phyloP scores from a whole-genome alignment of 2,797 vertebrate species.

The Dicrostonyx torquatus region DNA sequence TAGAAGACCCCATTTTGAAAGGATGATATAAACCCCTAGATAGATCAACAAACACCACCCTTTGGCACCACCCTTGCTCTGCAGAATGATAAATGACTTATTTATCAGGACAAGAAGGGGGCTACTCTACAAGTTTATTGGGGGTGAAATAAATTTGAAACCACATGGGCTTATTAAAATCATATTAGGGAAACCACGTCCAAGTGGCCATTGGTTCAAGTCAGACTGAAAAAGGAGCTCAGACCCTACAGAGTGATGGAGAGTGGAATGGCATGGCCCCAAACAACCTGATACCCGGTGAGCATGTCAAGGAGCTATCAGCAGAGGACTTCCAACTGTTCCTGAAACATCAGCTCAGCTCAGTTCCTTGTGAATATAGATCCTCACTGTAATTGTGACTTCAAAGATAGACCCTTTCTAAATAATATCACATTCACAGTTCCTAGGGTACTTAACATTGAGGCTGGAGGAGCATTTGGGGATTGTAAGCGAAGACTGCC shows the following conservation, averaged over 20 bases:
- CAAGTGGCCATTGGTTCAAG: not conserved
- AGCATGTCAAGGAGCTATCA: not conserved
- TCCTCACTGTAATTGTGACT: not conserved
- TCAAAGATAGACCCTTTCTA: not conserved
- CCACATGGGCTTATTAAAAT: not conserved
- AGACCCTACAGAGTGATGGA: not conserved
- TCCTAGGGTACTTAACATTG: not conserved
- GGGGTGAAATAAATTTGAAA: not conserved
- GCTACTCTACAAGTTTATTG: not conserved
- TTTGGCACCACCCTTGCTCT: not conserved
- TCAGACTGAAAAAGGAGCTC: not conserved
- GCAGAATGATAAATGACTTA: not conserved
- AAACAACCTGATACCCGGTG: not conserved
- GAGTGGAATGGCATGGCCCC: not conserved
- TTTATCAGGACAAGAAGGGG: not conserved
- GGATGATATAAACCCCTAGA: not conserved
- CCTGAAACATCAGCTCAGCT: not conserved
- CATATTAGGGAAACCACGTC: not conserved
- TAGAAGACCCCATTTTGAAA: not conserved
- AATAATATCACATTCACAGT: not conserved
- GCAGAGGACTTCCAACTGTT: not conserved
- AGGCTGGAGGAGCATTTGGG: not conserved
- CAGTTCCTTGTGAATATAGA: not conserved
- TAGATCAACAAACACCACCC: not conserved
- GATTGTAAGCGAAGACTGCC: not conserved